A percentile compares a stretch with the other conserved stretches of the same genome.
These are phyloP conservation scores for Busseola fusca DNA, from an alignment of 2,888 invertebrate species.

Conservation along the genomic window DNA sequence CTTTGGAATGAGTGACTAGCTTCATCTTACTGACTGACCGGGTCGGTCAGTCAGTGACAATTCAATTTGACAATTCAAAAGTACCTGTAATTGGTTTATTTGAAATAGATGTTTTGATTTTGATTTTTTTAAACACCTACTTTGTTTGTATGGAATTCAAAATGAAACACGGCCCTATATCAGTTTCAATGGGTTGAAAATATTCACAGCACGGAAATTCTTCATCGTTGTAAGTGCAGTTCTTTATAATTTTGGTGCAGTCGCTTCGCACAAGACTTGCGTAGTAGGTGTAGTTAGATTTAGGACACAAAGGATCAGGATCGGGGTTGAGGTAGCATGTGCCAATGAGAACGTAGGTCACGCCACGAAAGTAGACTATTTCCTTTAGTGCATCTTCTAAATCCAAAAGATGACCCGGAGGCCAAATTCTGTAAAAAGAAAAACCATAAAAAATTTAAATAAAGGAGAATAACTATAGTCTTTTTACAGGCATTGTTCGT, in stretches of 20 bases:
- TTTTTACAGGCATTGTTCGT: not conserved
- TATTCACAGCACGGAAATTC: slow-evolving; percentile 90
- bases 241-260: slow-evolving; percentile 84
- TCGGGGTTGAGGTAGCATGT: slow-evolving; percentile 87
- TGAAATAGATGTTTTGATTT: no score
- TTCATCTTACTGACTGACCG: no score
- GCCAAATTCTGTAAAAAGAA: slow-evolving; percentile 88
- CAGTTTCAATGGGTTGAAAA: slow-evolving; percentile 89
- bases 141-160: slow-evolving; percentile 90
- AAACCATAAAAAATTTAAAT: not conserved
- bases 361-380: slow-evolving; percentile 91
- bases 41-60: no score
- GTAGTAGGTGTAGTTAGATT: slow-evolving; percentile 89
- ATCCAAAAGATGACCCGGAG: slow-evolving; percentile 91
- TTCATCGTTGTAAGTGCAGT: slow-evolving; percentile 87
- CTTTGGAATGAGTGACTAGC: no score
- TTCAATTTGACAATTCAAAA: no score
- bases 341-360: slow-evolving; percentile 90
- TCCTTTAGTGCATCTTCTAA: slow-evolving; percentile 92
- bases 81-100: no score
- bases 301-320: slow-evolving; percentile 88
- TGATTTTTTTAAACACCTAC: slow-evolving; percentile 69
- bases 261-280: slow-evolving; percentile 87
- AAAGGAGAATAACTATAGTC: not conserved
- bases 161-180: slow-evolving; percentile 89